A percentile compares a stretch with the other conserved stretches of the same genome.
Evolutionary conservation across 2,113 vertebrate genomes (phyloP).

Genomic region (Isurus oxyrinchus): DNA sequence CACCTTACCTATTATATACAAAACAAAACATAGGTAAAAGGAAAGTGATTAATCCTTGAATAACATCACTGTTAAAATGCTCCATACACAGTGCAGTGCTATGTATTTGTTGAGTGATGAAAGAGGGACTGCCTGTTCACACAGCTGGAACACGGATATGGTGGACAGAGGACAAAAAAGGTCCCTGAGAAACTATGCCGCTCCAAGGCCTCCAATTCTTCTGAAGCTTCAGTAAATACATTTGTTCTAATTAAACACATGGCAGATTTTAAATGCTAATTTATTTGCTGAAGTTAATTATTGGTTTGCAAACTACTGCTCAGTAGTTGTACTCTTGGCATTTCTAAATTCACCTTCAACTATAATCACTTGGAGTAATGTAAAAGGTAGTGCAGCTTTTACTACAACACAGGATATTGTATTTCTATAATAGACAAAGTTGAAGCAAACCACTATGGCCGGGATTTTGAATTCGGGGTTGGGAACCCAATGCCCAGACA

Average conservation of each 20-base stretch:
- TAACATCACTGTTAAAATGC: too few relatives aligned
- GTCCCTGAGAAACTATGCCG: too few relatives aligned
- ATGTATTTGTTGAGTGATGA: too few relatives aligned
- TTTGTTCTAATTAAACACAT: neutral
- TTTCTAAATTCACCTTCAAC: neutral
- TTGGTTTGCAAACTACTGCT: neutral
- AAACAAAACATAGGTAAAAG: neutral
- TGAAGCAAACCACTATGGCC: neutral
- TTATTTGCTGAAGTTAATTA: neutral
- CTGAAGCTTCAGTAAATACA: neutral
- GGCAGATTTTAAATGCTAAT: neutral
- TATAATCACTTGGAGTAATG: too few relatives aligned
- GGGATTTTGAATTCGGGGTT: too few relatives aligned
- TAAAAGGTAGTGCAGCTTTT: too few relatives aligned
- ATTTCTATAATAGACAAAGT: neutral
- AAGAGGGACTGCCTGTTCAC: too few relatives aligned
- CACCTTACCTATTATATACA: neutral
- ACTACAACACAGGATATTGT: too few relatives aligned
- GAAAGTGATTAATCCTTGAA: neutral
- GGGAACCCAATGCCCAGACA: too few relatives aligned
- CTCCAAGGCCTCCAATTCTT: neutral
- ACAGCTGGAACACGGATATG: too few relatives aligned
- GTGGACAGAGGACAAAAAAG: too few relatives aligned
- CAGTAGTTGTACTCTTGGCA: neutral
- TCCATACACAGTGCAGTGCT: too few relatives aligned